phyloP scores from a whole-genome alignment of 2,888 invertebrate genomes.

The Bombylius major region DNA sequence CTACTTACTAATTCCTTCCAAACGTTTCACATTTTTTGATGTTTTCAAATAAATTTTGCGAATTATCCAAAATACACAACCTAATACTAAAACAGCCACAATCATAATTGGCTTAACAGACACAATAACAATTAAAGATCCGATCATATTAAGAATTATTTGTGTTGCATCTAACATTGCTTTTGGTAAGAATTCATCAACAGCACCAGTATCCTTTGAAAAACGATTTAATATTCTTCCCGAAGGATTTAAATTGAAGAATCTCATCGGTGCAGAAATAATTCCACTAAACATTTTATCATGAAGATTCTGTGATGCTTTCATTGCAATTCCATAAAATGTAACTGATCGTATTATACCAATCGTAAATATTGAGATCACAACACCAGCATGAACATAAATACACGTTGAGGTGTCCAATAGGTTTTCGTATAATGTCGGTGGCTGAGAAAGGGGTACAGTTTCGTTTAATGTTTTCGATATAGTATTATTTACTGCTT shows the following conservation, averaged over 20 bases:
- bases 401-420: constrained; percentile 39
- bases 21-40: constrained; percentile 53
- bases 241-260: constrained; percentile 76
- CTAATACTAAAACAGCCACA: constrained; percentile 44
- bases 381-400: constrained; percentile 47
- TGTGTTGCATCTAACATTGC: constrained; percentile 53
- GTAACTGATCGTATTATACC: constrained; percentile 49
- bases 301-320: constrained; percentile 55
- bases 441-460: neutral
- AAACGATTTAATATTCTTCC: constrained; percentile 67
- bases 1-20: constrained; percentile 49
- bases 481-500: neutral
- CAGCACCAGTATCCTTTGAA: constrained; percentile 72
- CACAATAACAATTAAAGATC: constrained; percentile 49
- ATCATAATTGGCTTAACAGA: constrained; percentile 47
- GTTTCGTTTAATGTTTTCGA: neutral
- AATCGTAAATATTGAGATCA: constrained; percentile 40
- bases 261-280: constrained; percentile 42
- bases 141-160: constrained; percentile 37
- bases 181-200: constrained; percentile 65
- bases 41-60: constrained; percentile 52
- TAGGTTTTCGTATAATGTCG: neutral
- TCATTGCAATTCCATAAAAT: constrained; percentile 49
- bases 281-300: constrained; percentile 51
- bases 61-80: constrained; percentile 44